Conservation (phyloP, 2,797 vertebrate genomes). For the Etheostoma nigrum region DNA sequence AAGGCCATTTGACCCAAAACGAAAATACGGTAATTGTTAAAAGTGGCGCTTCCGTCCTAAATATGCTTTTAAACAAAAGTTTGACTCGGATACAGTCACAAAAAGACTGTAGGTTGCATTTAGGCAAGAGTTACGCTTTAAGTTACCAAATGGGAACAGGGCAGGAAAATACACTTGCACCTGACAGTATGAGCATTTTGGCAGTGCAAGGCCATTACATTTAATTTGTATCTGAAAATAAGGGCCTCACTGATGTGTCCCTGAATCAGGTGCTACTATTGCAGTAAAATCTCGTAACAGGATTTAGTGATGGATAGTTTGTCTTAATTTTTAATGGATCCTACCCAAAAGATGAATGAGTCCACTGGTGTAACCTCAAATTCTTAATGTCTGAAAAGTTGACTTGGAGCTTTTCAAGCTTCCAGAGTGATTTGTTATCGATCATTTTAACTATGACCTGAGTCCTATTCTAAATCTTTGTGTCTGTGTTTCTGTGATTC, state of each 20-base stretch:
- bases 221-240: background rate
- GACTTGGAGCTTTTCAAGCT: slow-evolving; percentile 23
- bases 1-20: too few relatives aligned
- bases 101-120: too few relatives aligned
- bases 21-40: too few relatives aligned
- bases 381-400: slow-evolving; percentile 21
- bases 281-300: background rate
- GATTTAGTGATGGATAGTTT: background rate
- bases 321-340: background rate
- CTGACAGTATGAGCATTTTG: background rate
- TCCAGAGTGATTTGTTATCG: slow-evolving; percentile 33
- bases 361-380: background rate
- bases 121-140: background rate
- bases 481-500: slow-evolving; percentile 74
- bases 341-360: too few relatives aligned
- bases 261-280: background rate
- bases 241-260: background rate
- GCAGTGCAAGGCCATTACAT: background rate
- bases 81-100: too few relatives aligned
- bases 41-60: too few relatives aligned
- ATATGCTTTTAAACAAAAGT: too few relatives aligned
- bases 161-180: background rate
- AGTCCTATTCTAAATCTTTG: slow-evolving; percentile 46
- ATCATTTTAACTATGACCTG: slow-evolving; percentile 43
- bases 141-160: background rate